phyloP scores from a whole-genome alignment of 1,140 invertebrate genomes.

The Phocides pigmalion region DNA sequence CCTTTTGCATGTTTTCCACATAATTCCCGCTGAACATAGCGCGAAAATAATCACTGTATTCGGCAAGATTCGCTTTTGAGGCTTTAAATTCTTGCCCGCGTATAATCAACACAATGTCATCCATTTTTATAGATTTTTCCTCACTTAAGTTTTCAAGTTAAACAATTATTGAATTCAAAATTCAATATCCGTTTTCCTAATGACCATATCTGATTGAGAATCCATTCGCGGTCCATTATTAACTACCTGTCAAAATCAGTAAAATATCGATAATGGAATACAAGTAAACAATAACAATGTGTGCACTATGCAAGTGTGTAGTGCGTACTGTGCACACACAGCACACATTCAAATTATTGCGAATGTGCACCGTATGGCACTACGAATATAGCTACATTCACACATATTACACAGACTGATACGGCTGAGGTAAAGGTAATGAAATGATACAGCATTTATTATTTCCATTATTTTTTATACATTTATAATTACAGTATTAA shows the following conservation, averaged over 20 bases:
- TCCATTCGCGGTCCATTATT: neutral
- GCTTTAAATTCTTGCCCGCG: slow-evolving; percentile 55
- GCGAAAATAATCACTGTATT: slow-evolving; percentile 75
- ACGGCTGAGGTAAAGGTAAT: no score
- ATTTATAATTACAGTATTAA: no score
- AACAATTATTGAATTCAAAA: neutral
- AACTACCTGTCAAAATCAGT: neutral
- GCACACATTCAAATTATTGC: no score
- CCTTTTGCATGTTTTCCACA: slow-evolving; percentile 60
- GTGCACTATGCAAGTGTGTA: no score
- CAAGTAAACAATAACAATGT: neutral
- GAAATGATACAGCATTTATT: no score
- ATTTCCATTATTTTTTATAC: no score
- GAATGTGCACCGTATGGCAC: no score
- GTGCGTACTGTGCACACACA: no score
- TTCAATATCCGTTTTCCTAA: neutral
- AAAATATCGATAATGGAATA: neutral
- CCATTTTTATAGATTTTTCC: slow-evolving; percentile 39
- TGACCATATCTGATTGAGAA: neutral
- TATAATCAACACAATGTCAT: slow-evolving; percentile 55
- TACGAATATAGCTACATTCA: no score
- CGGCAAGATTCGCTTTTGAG: slow-evolving; percentile 61
- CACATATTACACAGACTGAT: no score
- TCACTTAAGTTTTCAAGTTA: neutral
- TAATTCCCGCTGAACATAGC: slow-evolving; percentile 78